phyloP scores from a whole-genome alignment of 2,888 invertebrate genomes.

The Camponotus fellah region DNA sequence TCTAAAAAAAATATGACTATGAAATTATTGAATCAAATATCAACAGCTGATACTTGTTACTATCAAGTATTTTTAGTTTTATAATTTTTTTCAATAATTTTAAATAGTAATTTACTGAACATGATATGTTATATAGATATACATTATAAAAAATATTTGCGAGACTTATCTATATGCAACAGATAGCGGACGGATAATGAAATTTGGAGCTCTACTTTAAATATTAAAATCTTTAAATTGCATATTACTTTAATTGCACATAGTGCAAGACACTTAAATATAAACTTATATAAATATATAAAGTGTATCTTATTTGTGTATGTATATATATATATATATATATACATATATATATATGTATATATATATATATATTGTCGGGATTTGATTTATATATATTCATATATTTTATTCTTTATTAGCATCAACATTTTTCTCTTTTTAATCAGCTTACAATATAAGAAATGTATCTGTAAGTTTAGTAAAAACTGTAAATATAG shows the following conservation, averaged over 20 bases:
- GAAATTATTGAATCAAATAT: no score
- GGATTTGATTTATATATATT: neutral
- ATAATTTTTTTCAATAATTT: no score
- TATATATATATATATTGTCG: neutral
- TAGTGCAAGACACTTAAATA: neutral
- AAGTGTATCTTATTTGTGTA: neutral
- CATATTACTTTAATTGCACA: neutral
- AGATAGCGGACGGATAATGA: no score
- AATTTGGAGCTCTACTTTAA: no score
- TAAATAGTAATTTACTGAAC: no score
- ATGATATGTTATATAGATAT: no score
- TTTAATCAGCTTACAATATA: conserved; percentile 16
- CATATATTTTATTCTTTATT: conserved; percentile 25
- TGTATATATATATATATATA: neutral
- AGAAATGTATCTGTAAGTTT: conserved; percentile 15
- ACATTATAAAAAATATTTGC: no score
- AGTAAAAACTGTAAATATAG: neutral
- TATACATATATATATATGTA: neutral
- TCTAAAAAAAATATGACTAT: no score
- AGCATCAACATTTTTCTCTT: neutral
- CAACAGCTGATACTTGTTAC: no score
- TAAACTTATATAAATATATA: neutral
- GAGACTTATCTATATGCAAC: no score
- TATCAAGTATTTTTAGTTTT: no score
- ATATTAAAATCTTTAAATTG: no score